Percentiles rank a stretch among this genome's conserved stretches.
Conservation (phyloP, 2,888 invertebrate genomes). For the Atethmia centrago region DNA sequence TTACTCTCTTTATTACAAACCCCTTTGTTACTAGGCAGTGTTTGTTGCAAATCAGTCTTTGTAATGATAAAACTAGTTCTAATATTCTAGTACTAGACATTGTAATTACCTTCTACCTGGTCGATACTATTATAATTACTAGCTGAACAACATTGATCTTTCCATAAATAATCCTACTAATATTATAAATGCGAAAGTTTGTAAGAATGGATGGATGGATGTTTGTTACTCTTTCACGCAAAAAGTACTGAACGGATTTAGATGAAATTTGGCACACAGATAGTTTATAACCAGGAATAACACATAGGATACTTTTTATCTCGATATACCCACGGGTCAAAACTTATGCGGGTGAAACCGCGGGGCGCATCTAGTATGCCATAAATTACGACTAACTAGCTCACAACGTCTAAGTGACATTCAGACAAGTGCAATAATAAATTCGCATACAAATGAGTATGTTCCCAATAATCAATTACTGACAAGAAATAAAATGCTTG, state of each 20-base stretch:
- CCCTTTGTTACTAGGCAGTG: background rate
- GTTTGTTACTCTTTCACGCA: too few relatives aligned
- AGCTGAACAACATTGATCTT: background rate
- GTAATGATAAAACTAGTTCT: constrained; percentile 10
- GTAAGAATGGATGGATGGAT: too few relatives aligned
- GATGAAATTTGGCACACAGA: too few relatives aligned
- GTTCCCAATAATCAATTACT: constrained; percentile 20
- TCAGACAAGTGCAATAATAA: constrained; percentile 20
- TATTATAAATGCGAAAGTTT: too few relatives aligned
- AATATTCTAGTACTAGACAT: background rate
- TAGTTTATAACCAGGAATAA: too few relatives aligned
- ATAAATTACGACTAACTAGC: constrained; percentile 39
- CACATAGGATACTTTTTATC: too few relatives aligned
- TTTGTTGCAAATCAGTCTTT: background rate
- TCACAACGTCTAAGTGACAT: constrained; percentile 13
- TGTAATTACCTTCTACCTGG: background rate
- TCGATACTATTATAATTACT: constrained; percentile 12
- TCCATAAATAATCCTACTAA: background rate
- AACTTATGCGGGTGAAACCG: too few relatives aligned
- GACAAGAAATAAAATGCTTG: constrained; percentile 13
- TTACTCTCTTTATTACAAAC: background rate
- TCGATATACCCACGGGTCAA: too few relatives aligned
- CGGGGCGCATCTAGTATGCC: too few relatives aligned
- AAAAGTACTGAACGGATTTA: too few relatives aligned
- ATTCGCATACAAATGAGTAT: constrained; percentile 21